These are phyloP conservation scores for Accipiter virgatus DNA, from an alignment of 2,113 vertebrate species.

Conservation along the genomic window DNA sequence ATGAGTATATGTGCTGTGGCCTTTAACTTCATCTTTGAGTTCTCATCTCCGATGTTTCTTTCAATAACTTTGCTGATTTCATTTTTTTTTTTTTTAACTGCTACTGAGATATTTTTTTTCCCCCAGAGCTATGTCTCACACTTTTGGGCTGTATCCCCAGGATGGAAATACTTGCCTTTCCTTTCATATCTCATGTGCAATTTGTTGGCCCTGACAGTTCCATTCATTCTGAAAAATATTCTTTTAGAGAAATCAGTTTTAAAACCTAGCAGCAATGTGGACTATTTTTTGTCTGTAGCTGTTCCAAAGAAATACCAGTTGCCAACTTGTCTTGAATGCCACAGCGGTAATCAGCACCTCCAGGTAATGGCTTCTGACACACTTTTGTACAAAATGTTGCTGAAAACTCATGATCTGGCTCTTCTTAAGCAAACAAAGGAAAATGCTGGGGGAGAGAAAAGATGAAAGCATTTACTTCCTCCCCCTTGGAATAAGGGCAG, in stretches of 20 bases:
- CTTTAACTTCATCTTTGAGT: conserved; percentile 32
- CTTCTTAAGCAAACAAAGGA: not conserved
- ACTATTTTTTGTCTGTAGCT: conserved; percentile 29
- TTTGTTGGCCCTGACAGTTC: conserved; percentile 36
- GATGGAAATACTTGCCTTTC: conserved; percentile 8
- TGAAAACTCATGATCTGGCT: not conserved
- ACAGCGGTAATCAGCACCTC: conserved; percentile 16
- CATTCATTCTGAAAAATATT: conserved; percentile 44
- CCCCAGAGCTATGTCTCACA: not conserved
- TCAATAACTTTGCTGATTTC: not conserved
- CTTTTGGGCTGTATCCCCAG: not conserved
- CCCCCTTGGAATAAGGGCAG: not conserved
- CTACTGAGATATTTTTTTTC: not conserved
- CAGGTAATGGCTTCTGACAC: conserved; percentile 41
- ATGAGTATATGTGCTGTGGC: not conserved
- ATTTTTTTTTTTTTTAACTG: not conserved
- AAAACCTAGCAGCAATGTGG: not conserved
- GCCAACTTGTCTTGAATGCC: conserved; percentile 13
- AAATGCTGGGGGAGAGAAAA: not conserved
- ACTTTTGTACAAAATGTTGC: not conserved
- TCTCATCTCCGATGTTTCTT: conserved; percentile 49
- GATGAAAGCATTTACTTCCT: not conserved
- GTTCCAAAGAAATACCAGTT: conserved; percentile 30
- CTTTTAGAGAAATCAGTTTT: conserved; percentile 23
- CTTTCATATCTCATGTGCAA: conserved; percentile 30